Evolutionary conservation across 1,140 invertebrate species (phyloP).

Genomic region (Mylabris phalerata): DNA sequence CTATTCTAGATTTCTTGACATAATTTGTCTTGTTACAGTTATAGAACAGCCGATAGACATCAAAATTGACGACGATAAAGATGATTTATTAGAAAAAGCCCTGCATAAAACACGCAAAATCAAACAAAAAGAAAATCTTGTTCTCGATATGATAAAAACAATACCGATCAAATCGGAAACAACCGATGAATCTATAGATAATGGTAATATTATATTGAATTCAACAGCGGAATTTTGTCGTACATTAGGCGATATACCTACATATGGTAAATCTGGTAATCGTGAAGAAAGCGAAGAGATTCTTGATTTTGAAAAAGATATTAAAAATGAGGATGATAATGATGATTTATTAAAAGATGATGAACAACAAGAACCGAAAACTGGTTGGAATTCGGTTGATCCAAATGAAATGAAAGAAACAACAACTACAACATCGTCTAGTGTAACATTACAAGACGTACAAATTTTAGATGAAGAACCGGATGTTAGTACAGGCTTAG

Average conservation of each 20-base stretch:
- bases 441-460: slow-evolving; percentile 48
- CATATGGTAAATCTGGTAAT: slow-evolving; percentile 82
- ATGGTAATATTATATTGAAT: slow-evolving; percentile 74
- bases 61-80: slow-evolving; percentile 68
- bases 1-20: too few relatives aligned
- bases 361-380: slow-evolving; percentile 33
- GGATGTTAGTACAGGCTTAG: slow-evolving; percentile 85
- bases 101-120: slow-evolving; percentile 67
- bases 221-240: slow-evolving; percentile 96
- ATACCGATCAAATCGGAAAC: slow-evolving; percentile 45
- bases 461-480: slow-evolving; percentile 92
- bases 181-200: slow-evolving; percentile 39
- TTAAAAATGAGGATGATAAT: neutral
- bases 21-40: too few relatives aligned
- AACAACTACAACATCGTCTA: slow-evolving; percentile 18
- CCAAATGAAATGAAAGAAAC: slow-evolving; percentile 40
- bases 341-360: slow-evolving; percentile 35
- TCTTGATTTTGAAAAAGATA: slow-evolving; percentile 48
- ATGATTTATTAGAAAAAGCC: slow-evolving; percentile 64
- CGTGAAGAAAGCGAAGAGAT: slow-evolving; percentile 77
- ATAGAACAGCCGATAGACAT: slow-evolving; percentile 50
- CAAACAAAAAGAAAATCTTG: slow-evolving; percentile 52
- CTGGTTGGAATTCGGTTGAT: slow-evolving; percentile 47
- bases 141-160: slow-evolving; percentile 40
- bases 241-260: slow-evolving; percentile 89